A percentile compares a stretch with the other conserved stretches of the same genome.
Evolutionary conservation across 53 echinoderm and acorn worm genomes (phyloP).

Genomic region (Henricia sp.): DNA sequence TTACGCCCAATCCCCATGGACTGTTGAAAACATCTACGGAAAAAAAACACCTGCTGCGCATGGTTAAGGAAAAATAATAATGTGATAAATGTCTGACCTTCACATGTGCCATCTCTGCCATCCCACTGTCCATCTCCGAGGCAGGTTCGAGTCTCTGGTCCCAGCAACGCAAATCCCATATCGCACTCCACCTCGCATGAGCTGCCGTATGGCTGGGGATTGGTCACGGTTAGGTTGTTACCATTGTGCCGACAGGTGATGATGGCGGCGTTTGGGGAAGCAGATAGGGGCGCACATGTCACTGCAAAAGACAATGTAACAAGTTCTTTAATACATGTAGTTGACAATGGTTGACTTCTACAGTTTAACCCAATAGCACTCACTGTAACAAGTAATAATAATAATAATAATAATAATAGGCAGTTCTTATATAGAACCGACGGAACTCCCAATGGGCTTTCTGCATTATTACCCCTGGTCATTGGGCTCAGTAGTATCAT

Average conservation of each 20-base stretch:
- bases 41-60: no score
- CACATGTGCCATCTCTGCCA: neutral
- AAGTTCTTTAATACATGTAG: no score
- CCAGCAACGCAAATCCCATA: conserved; percentile 9
- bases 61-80: no score
- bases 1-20: no score
- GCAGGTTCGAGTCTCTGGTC: neutral
- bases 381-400: neutral
- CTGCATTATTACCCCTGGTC: no score
- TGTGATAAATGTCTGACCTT: no score
- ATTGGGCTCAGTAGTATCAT: no score
- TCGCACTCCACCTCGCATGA: conserved; percentile 6
- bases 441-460: no score
- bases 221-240: neutral
- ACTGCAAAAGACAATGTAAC: neutral
- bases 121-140: conserved; percentile 11
- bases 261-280: neutral
- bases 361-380: neutral
- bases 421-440: neutral
- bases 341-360: neutral
- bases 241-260: neutral
- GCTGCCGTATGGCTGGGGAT: neutral
- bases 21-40: no score
- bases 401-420: neutral
- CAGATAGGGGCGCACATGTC: conserved; percentile 6